These are phyloP conservation scores for Spea hammondii DNA, from an alignment of 2,797 vertebrate genomes.

Conservation along the genomic window DNA sequence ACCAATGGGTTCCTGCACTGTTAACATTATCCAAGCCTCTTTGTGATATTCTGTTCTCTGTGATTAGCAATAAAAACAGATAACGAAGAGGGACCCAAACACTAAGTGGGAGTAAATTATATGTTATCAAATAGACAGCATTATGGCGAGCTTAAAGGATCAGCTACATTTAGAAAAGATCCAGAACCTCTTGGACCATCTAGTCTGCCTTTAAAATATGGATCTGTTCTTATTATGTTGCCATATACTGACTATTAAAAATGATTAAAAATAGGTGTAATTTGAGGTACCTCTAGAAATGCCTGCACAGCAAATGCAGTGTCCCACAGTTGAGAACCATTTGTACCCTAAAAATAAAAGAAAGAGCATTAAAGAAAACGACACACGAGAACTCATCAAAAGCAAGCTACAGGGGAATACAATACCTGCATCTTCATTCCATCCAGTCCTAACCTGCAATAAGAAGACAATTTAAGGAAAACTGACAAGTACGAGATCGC, in stretches of 20 bases:
- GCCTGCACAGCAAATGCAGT: slow-evolving; percentile 90
- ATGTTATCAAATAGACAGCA: too few species aligned
- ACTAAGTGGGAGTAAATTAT: too few species aligned
- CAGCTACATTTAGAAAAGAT: too few species aligned
- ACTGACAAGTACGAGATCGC: slow-evolving; percentile 4
- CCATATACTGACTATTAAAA: too few species aligned
- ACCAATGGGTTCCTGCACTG: too few species aligned
- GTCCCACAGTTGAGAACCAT: slow-evolving; percentile 96
- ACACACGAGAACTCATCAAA: neutral
- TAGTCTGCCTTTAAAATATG: neutral
- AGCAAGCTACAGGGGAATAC: neutral
- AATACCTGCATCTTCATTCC: slow-evolving; percentile 96
- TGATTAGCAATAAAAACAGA: too few species aligned
- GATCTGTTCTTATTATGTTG: too few species aligned
- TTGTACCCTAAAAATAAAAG: slow-evolving; percentile 80
- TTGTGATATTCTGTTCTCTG: too few species aligned
- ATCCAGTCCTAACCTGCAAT: slow-evolving; percentile 85
- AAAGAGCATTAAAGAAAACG: neutral
- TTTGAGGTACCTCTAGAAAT: slow-evolving; percentile 81
- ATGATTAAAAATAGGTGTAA: too few species aligned
- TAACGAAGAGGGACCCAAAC: too few species aligned
- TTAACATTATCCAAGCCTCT: too few species aligned
- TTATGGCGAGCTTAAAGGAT: too few species aligned
- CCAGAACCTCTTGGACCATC: slow-evolving; percentile 3
- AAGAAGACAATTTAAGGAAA: slow-evolving; percentile 49